A percentile compares a stretch with the other conserved stretches of the same genome.
Conservation (phyloP, 2,797 vertebrate genomes). For the Salarias fasciatus region DNA sequence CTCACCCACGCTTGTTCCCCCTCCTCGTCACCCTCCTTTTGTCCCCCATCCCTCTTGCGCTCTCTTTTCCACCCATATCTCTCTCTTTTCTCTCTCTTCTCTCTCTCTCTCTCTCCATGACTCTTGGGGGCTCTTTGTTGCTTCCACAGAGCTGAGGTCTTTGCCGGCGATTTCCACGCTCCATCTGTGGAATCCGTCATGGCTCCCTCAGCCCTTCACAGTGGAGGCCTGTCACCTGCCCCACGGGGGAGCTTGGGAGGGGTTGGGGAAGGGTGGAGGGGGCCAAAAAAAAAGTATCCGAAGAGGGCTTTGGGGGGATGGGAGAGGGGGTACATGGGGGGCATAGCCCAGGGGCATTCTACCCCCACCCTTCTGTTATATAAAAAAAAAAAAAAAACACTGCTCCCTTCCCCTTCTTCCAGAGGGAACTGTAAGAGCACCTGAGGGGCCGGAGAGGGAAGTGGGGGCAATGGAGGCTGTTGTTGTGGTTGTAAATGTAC, state of each 20-base stretch:
- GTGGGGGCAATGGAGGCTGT: conserved; percentile 51
- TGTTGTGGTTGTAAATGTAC: conserved; percentile 68
- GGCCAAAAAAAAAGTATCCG: conserved; percentile 74
- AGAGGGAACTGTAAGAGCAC: conserved; percentile 84
- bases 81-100: conserved; percentile 66
- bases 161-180: conserved; percentile 98
- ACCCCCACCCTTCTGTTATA: conserved; percentile 8
- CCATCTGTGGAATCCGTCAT: conserved; percentile 99
- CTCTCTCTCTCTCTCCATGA: conserved; percentile 71
- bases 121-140: conserved; percentile 89
- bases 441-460: conserved; percentile 81
- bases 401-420: conserved; percentile 37
- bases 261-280: conserved; percentile 70
- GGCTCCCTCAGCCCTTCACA: conserved; percentile 89
- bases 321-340: conserved; percentile 60
- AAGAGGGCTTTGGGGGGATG: conserved; percentile 68
- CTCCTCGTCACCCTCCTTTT: conserved; percentile 35
- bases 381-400: conserved; percentile 27
- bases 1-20: conserved; percentile 2
- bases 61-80: conserved; percentile 52
- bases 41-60: conserved; percentile 35
- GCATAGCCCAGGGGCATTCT: conserved; percentile 75
- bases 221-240: conserved; percentile 97
- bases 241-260: conserved; percentile 87
- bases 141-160: conserved; percentile 89